Evolutionary conservation across 2,797 vertebrate genomes (phyloP), one percentile per base, ranked within the genome.

Genomic region (Carduelis carduelis): DNA sequence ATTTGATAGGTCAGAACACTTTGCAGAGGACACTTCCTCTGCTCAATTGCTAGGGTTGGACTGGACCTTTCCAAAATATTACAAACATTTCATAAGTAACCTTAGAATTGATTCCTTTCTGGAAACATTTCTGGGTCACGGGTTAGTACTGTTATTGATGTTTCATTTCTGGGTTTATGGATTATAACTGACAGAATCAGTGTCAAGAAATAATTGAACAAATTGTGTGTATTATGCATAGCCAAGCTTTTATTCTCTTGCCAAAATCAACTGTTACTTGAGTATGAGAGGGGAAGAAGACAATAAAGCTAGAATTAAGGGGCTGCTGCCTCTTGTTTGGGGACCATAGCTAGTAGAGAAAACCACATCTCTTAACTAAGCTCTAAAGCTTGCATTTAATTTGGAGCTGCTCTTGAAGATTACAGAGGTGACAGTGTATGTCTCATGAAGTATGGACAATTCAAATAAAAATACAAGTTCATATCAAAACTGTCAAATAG

Each of bases 161-260:
- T 81, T 93, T 93, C 59, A 44, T 94, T 91, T 86, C 63, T 91
- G 41, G 35, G 43, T 32, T 89, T 93, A 65, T 56, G 65, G 39
- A 83, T 43, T 70, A 13, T 64, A 89, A 55, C 49, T 95, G 89
- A 49, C 68, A 83, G 75, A 92, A 85, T 65, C 47, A 72, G n/a
- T 39, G 50, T 90, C 41, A 72, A 81, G 61, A 72, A 93, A 68
- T 83, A 85, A 68, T 89, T 78, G 84, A 86, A 83, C 59, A 90
- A 89, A 81, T 75, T 69, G 16, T 65, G 10, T 70, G 47, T 83
- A 30, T 50, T 85, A 46, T 52, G n/a, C 68, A 12, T 63, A 72
- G 82, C 64, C 61, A 63, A 91, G 72, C 77, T 90, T 95, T 76
- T 86, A 39, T 87, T 94, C 34, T 76, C 6, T 34, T 82, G 87